Evolutionary conservation across 2,888 invertebrate species (phyloP), one percentile per base, ranked within the genome.

Genomic region (Ischnus inquisitorius): DNA sequence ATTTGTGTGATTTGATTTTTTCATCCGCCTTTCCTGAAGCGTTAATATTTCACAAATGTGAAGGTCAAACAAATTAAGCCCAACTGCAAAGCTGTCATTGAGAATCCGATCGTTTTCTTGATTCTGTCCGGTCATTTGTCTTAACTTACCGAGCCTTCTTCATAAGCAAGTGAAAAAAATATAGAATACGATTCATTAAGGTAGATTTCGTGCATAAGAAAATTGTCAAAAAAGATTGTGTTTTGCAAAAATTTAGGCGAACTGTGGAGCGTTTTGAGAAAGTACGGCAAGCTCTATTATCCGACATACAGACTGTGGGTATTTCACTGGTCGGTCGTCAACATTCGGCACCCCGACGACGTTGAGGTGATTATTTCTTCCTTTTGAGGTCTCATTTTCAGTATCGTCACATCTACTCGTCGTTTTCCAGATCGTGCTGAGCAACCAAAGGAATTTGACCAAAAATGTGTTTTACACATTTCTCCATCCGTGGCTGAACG

Each of bases 401-500:
- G 34, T 34, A 34, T 34, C 34, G 34, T 34, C 8, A 51, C 8
- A 19, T 3, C 8, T 16, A 16, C 2, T 25, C 1, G 6, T 65
- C 76, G n/a, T 41, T 60, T 62, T 34, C 68, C 16, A 92, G 91
- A 88, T 84, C 25, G 71, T 92, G 6, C 64, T 91, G 43, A 88
- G 88, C 12, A 89, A 91, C 6, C 84, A 90, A 0, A 89, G 87
- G 14, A 89, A 91, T 79, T 90, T 90, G 16, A 88, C 90, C 8
- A 94, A 94, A 87, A 87, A 88, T n/a, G 8, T 87, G 4, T 90
- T 93, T 0, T 94, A 94, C 80, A 89, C 86, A 1, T 93, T 93
- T 76, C 79, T 94, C 1, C 83, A 85, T n/a, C 92, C 93, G 0
- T 94, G 94, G 94, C 88, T 94, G 1, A 87, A 91, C 0, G 88